A percentile compares a stretch with the other conserved stretches of the same genome.
Conservation (phyloP, 2,113 vertebrate genomes). For the Sceloporus tristichus region DNA sequence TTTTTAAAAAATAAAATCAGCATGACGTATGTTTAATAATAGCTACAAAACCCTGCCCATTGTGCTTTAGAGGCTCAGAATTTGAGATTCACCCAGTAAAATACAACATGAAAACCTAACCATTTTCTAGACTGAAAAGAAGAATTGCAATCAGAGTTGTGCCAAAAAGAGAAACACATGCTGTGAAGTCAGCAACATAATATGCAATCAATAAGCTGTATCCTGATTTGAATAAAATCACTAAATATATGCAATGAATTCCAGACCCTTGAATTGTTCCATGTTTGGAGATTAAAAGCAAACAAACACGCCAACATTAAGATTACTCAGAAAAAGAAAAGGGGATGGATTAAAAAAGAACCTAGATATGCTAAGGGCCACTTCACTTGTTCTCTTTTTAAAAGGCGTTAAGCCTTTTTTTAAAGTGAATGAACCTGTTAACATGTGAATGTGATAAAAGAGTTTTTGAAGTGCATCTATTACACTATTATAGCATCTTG, state of each 20-base stretch:
- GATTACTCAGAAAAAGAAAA: neutral
- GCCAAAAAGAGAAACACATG: neutral
- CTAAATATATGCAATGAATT: neutral
- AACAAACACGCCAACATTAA: neutral
- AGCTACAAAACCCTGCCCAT: neutral
- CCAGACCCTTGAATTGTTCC: neutral
- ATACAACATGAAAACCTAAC: neutral
- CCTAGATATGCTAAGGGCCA: too few relatives aligned
- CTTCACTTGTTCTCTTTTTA: neutral
- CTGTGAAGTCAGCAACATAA: neutral
- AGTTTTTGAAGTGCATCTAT: neutral
- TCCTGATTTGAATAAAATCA: neutral
- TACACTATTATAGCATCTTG: neutral
- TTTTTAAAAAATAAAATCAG: slow-evolving; percentile 1
- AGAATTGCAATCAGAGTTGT: neutral
- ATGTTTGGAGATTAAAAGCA: neutral
- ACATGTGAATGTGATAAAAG: neutral
- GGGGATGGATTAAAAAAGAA: neutral
- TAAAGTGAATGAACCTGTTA: neutral
- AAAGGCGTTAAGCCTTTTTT: neutral
- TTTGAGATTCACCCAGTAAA: neutral
- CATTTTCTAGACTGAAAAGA: neutral
- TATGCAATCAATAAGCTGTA: neutral
- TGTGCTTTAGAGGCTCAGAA: neutral
- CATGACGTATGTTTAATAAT: neutral